phyloP scores from a whole-genome alignment of 2,113 vertebrate genomes.

The Nanorana parkeri region DNA sequence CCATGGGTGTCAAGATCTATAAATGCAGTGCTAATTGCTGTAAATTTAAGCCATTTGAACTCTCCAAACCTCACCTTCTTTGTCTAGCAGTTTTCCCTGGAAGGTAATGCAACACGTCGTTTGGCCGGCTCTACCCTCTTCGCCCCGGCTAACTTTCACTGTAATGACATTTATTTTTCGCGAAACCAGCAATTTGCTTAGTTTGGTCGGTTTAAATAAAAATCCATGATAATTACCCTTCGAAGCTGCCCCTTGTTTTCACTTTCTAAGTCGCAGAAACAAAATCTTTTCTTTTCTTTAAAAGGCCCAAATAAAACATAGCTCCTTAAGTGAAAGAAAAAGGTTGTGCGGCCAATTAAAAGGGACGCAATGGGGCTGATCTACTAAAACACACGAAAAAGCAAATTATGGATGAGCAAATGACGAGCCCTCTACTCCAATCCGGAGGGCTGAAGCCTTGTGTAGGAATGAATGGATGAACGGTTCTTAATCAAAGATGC shows the following conservation, averaged over 20 bases:
- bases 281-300: constrained; percentile 27
- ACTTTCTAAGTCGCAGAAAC: constrained; percentile 39
- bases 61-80: constrained; percentile 11
- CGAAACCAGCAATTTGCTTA: constrained; percentile 23
- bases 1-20: constrained; percentile 48
- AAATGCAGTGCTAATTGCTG: constrained; percentile 29
- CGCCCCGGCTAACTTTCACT: constrained; percentile 29
- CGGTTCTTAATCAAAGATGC: no score
- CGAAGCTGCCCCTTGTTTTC: constrained; percentile 55
- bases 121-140: constrained; percentile 9
- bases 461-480: no score
- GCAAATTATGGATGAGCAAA: no score
- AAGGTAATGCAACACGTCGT: constrained; percentile 19
- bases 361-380: no score
- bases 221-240: constrained; percentile 47
- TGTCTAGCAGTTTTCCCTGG: constrained; percentile 34
- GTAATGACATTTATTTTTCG: constrained; percentile 15
- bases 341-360: no score
- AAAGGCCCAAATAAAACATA: constrained; percentile 6
- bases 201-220: constrained; percentile 57
- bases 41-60: constrained; percentile 33
- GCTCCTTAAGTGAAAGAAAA: background rate
- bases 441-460: no score
- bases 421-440: no score
- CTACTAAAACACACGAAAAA: no score